These are phyloP conservation scores for Andrena fulva DNA, from an alignment of 2,888 invertebrate genomes.

Conservation along the genomic window DNA sequence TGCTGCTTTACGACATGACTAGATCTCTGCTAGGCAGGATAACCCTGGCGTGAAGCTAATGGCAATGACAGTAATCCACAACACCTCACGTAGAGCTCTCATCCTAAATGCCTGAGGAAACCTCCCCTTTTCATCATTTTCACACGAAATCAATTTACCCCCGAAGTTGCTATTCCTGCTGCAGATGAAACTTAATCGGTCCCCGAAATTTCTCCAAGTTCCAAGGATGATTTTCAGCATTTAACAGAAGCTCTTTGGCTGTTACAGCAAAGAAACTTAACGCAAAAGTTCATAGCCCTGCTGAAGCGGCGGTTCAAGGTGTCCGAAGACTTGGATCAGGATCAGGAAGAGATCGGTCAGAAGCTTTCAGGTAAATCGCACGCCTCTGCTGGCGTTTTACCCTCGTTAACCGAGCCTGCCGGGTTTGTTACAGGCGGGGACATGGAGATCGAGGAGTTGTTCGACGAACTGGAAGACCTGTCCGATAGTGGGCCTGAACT, in stretches of 20 bases:
- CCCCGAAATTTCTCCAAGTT: not conserved
- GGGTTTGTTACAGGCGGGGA: constrained; percentile 87
- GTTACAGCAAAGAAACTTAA: constrained; percentile 95
- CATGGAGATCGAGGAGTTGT: constrained; percentile 96
- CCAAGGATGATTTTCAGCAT: not conserved
- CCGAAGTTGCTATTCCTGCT: too few relatives aligned
- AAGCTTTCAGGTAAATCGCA: constrained; percentile 84
- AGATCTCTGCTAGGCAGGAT: too few relatives aligned
- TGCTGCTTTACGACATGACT: too few relatives aligned
- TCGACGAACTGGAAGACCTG: constrained; percentile 97
- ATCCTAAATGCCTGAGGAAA: too few relatives aligned
- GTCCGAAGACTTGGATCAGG: constrained; percentile 93
- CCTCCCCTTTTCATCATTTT: too few relatives aligned
- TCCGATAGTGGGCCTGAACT: constrained; percentile 98
- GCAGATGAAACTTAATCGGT: not conserved
- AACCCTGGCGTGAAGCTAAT: too few relatives aligned
- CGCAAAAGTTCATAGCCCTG: constrained; percentile 98
- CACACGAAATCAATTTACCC: too few relatives aligned
- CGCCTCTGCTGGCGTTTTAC: not conserved
- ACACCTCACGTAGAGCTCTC: too few relatives aligned
- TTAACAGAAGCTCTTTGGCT: not conserved
- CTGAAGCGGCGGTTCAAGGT: constrained; percentile 95
- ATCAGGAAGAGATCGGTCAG: constrained; percentile 85
- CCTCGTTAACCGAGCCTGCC: constrained; percentile 32
- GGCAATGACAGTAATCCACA: too few relatives aligned